Percentiles rank a stretch among this genome's conserved stretches.
Conservation (phyloP, 2,888 invertebrate genomes). For the Iselma pallidipennis region DNA sequence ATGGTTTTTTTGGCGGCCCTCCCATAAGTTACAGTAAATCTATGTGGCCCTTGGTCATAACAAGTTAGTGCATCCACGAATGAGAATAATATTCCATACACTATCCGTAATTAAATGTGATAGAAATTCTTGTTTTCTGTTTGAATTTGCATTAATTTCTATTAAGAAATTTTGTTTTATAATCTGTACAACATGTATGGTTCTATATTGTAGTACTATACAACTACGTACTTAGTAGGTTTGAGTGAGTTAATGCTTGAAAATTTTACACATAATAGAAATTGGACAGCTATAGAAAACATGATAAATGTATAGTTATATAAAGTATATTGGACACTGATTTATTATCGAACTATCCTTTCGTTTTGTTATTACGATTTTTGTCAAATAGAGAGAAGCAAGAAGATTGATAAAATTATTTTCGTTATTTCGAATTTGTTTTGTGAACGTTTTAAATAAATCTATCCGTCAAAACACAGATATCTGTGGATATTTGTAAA, state of each 20-base stretch:
- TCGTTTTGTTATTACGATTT: neutral
- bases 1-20: too few relatives aligned
- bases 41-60: too few relatives aligned
- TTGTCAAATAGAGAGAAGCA: too few relatives aligned
- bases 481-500: too few relatives aligned
- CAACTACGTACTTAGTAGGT: neutral
- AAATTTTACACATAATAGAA: neutral
- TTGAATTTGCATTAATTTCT: neutral
- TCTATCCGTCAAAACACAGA: too few relatives aligned
- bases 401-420: neutral
- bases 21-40: too few relatives aligned
- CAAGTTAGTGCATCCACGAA: conserved; percentile 1
- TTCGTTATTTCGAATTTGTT: neutral
- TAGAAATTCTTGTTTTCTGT: neutral
- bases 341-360: neutral
- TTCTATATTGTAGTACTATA: neutral
- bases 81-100: neutral
- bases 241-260: neutral
- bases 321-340: neutral
- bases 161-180: neutral
- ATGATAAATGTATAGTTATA: neutral
- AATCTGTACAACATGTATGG: neutral
- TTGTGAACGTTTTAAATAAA: neutral
- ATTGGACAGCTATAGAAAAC: neutral
- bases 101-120: neutral